phyloP scores from a whole-genome alignment of 2,888 invertebrate genomes.

The Agapetus fuscipes region DNA sequence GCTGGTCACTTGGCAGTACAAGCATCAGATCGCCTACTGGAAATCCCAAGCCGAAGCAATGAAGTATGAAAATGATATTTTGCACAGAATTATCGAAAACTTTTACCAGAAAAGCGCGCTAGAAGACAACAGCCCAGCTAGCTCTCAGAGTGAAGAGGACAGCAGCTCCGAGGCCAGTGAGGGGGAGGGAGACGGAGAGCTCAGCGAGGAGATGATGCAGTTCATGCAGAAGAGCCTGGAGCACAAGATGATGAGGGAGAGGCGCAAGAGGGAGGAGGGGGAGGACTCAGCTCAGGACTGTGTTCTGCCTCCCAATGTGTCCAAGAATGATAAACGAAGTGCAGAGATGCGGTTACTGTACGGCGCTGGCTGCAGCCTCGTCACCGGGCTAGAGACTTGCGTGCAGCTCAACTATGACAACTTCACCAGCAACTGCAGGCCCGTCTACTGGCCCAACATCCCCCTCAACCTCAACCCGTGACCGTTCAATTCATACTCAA shows the following conservation, averaged over 20 bases:
- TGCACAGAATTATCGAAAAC: not conserved
- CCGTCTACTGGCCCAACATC: not conserved
- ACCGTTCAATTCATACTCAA: no score
- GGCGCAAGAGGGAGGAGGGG: not conserved
- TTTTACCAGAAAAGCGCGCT: not conserved
- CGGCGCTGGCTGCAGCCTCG: not conserved
- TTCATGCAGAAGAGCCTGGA: not conserved
- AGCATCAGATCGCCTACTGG: conserved; percentile 51
- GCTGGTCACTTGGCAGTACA: conserved; percentile 33
- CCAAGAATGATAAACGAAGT: not conserved
- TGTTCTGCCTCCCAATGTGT: not conserved
- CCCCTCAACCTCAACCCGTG: conserved; percentile 1
- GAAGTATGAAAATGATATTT: conserved; percentile 34
- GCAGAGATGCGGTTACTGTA: not conserved
- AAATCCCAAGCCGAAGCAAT: conserved; percentile 46
- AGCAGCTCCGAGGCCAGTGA: no score
- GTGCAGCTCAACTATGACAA: not conserved
- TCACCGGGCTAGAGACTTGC: not conserved
- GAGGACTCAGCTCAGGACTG: not conserved
- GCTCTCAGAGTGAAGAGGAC: not conserved
- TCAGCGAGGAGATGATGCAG: not conserved
- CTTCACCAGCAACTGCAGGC: not conserved
- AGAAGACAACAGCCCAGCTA: not conserved
- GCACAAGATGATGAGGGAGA: not conserved
- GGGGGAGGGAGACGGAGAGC: not conserved